Evolutionary conservation across 2,113 vertebrate species (phyloP), one percentile per base, ranked within the genome.

Genomic region (Rhynchopsitta pachyrhyncha): DNA sequence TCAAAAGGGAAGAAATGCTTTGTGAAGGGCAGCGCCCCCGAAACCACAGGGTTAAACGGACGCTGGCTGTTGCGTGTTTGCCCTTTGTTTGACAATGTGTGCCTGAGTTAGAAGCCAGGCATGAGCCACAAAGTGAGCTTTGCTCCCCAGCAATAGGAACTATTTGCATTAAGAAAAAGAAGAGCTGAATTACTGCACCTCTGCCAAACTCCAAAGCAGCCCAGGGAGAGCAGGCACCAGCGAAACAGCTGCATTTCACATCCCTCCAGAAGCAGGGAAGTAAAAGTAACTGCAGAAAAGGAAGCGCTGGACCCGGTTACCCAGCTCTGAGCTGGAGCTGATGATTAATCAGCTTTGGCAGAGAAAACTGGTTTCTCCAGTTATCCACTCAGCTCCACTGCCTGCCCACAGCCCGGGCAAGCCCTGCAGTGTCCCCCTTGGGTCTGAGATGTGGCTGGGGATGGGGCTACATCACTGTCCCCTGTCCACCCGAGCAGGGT

Each of bases 201-300:
- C 50, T 88, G 44, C 23, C 53, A 0, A 0, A 41, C 41, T 76
- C 49, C 63, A 59, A 17, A 68, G 28, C 50, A 44, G 71, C 52
- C 42, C 1, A 1, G 68, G 46, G 37, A 75, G n/a, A n/a, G 57
- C 49, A 71, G 15, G 49, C 0, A 0, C n/a, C 82, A 63, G 46
- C 37, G 71, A 42, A 68, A 44, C 16, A 74, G 29, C 37, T 79
- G 25, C 20, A 3, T 57, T 88, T 53, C 41, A 2, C 1, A 2
- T 81, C n/a, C n/a, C 50, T 78, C 46, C 0, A 1, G 22, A 63
- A 88, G 14, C 31, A 59, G 44, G 53, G 73, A 95, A 92, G 57
- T 41, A 60, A 92, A 94, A 92, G 52, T 89, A 55, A 76, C 47
- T 86, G 41, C 50, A 71, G 76, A 37, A 53, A 52, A 68, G 75